Evolutionary conservation across 1,140 invertebrate species (phyloP).

Genomic region (Colletes gigas): DNA sequence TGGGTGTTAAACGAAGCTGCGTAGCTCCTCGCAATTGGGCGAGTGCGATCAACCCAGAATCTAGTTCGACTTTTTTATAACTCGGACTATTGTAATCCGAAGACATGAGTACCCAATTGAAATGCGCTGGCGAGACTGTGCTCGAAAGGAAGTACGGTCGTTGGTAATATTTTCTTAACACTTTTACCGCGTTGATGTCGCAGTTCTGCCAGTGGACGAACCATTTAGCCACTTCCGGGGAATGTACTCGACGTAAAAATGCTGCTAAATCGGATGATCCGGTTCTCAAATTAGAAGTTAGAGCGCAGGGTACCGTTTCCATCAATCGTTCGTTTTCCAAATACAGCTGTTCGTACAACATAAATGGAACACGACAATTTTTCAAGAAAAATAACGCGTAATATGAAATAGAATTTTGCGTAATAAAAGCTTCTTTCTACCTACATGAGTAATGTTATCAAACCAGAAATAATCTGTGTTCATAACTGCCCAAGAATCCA

Average conservation of each 20-base stretch:
- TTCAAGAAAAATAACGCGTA: too few species aligned
- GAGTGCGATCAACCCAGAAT: slow-evolving; percentile 86
- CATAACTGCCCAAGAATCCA: slow-evolving; percentile 85
- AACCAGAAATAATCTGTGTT: slow-evolving; percentile 86
- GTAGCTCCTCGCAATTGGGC: slow-evolving; percentile 88
- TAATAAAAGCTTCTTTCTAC: slow-evolving; percentile 26
- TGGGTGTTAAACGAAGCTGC: slow-evolving; percentile 85
- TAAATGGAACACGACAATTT: background rate
- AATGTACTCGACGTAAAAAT: slow-evolving; percentile 85
- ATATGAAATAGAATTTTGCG: background rate
- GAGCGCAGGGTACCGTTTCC: slow-evolving; percentile 86
- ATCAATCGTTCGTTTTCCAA: slow-evolving; percentile 83
- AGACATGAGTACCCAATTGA: slow-evolving; percentile 91
- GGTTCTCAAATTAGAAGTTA: slow-evolving; percentile 86
- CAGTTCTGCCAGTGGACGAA: slow-evolving; percentile 94
- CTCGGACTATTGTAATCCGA: slow-evolving; percentile 87
- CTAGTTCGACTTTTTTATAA: slow-evolving; percentile 87
- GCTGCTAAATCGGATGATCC: slow-evolving; percentile 85
- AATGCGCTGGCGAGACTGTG: slow-evolving; percentile 87
- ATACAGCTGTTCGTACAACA: slow-evolving; percentile 77
- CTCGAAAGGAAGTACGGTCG: slow-evolving; percentile 89
- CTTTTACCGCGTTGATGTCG: slow-evolving; percentile 88
- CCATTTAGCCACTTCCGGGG: slow-evolving; percentile 86
- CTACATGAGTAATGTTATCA: slow-evolving; percentile 85
- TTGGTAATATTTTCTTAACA: slow-evolving; percentile 86